Evolutionary conservation across 2,888 invertebrate genomes (phyloP).

Genomic region (Lissocephala sabroskyi): DNA sequence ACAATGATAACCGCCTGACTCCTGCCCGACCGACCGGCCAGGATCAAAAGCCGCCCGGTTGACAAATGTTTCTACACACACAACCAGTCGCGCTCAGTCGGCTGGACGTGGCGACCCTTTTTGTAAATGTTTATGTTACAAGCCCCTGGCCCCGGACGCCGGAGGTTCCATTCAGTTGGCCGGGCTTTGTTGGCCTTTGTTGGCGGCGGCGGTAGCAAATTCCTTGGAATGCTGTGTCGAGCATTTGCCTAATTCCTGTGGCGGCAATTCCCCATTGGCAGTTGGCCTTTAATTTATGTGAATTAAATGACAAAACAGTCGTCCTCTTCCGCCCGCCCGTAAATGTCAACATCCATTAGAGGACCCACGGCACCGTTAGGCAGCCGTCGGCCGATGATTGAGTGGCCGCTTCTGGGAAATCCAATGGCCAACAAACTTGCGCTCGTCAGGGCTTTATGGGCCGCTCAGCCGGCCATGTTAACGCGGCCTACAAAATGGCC

Average conservation of each 20-base stretch:
- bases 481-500: conserved; percentile 32
- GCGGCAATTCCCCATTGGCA: conserved; percentile 63
- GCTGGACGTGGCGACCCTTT: conserved; percentile 34
- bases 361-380: conserved; percentile 60
- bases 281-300: conserved; percentile 64
- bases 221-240: conserved; percentile 43
- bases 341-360: conserved; percentile 66
- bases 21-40: conserved; percentile 40
- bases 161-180: conserved; percentile 28
- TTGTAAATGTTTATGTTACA: conserved; percentile 59
- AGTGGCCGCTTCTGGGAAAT: conserved; percentile 50
- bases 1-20: conserved; percentile 48
- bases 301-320: conserved; percentile 49
- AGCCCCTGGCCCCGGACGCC: conserved; percentile 40
- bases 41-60: conserved; percentile 60
- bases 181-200: conserved; percentile 7
- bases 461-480: neutral
- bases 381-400: conserved; percentile 55
- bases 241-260: conserved; percentile 57
- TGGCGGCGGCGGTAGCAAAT: conserved; percentile 42
- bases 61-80: conserved; percentile 55
- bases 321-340: neutral
- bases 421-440: conserved; percentile 25
- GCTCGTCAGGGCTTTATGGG: neutral
- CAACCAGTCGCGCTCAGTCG: neutral